These are phyloP conservation scores for Chrysogorgia sp. DNA, from an alignment of 92 coral and sea anemone species.

Conservation along the genomic window DNA sequence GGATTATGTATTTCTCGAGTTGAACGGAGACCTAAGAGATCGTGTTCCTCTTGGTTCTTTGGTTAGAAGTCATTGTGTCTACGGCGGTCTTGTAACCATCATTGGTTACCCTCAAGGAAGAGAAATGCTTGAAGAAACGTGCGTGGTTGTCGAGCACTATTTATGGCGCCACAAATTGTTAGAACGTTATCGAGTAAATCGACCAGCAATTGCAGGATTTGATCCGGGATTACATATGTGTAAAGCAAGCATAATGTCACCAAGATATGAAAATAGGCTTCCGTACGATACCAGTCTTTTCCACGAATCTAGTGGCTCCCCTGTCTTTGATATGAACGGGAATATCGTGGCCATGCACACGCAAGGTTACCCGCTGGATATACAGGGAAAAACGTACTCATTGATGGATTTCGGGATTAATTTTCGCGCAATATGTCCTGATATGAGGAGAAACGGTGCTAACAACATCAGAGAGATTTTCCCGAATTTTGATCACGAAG, in stretches of 20 bases:
- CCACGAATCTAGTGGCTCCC: constrained; percentile 1
- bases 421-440: not conserved
- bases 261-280: not conserved
- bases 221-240: not conserved
- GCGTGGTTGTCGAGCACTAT: not conserved
- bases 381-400: not conserved
- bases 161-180: not conserved
- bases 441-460: not conserved
- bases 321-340: constrained; percentile 12
- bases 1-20: not conserved
- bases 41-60: constrained; percentile 1
- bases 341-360: constrained; percentile 7
- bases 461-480: not conserved
- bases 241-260: not conserved
- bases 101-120: constrained; percentile 11
- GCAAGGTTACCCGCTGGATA: not conserved
- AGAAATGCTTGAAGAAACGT: constrained; percentile 8
- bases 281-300: constrained; percentile 23
- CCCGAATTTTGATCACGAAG: not conserved
- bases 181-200: not conserved
- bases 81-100: not conserved
- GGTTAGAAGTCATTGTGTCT: not conserved
- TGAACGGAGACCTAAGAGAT: not conserved
- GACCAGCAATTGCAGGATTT: not conserved
- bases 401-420: constrained; percentile 14